Conservation (phyloP, 2,797 vertebrate genomes). For the Natrix natrix region DNA sequence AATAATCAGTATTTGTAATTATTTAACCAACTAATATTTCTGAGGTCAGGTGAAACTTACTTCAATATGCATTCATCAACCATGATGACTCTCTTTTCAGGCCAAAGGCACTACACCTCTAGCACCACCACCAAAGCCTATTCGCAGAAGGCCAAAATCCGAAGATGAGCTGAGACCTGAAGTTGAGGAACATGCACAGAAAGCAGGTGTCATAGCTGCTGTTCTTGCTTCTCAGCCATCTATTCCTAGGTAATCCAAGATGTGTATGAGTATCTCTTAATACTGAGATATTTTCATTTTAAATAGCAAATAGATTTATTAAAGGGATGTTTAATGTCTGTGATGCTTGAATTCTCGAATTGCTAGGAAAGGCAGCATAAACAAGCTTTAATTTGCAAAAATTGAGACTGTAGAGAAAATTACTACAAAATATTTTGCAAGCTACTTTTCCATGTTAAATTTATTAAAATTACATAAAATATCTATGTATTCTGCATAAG, state of each 20-base stretch:
- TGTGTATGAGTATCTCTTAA: conserved; percentile 52
- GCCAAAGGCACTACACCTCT: conserved; percentile 87
- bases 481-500: background rate
- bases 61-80: background rate
- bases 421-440: background rate
- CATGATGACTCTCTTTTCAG: conserved; percentile 63
- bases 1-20: background rate
- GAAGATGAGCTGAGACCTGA: conserved; percentile 95
- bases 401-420: background rate
- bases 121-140: conserved; percentile 94
- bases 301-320: conserved; percentile 33
- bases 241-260: conserved; percentile 85
- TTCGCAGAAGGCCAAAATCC: conserved; percentile 95
- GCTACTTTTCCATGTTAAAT: background rate
- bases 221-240: conserved; percentile 91
- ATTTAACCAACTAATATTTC: background rate
- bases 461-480: background rate
- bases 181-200: conserved; percentile 89
- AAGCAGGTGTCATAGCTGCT: conserved; percentile 84
- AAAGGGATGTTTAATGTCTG: conserved; percentile 27
- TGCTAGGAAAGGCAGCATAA: background rate
- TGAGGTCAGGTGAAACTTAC: background rate
- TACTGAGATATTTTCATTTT: conserved; percentile 56
- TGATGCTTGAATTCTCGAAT: conserved; percentile 1
- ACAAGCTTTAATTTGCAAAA: background rate